Conservation (phyloP, 1,140 invertebrate species). For the Condylostylus longicornis region DNA sequence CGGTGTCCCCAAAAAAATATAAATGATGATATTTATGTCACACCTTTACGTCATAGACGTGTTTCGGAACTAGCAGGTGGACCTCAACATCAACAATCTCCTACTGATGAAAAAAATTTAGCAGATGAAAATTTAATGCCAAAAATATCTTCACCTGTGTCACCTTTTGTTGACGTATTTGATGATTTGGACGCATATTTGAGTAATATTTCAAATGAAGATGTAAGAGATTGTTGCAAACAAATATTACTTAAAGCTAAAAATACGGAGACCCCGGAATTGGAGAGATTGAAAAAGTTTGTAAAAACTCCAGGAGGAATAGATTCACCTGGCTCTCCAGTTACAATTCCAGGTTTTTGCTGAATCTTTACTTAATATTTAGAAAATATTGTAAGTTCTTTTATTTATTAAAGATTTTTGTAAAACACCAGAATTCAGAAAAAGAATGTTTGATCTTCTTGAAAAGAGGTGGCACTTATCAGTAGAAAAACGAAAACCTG, state of each 20-base stretch:
- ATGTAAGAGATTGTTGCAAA: conserved; percentile 20
- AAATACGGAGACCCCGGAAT: conserved; percentile 24
- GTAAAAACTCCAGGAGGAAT: too few relatives aligned
- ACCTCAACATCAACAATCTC: background rate
- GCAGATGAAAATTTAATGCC: background rate
- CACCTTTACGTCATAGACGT: conserved; percentile 22
- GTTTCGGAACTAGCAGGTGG: conserved; percentile 21
- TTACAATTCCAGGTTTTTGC: too few relatives aligned
- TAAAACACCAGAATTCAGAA: conserved; percentile 23
- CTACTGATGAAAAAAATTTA: conserved; percentile 3
- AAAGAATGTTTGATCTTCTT: conserved; percentile 26
- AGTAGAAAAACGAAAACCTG: conserved; percentile 19
- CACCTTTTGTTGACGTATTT: too few relatives aligned
- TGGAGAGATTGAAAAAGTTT: conserved; percentile 23
- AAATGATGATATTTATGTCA: conserved; percentile 9
- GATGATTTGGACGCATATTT: conserved; percentile 22
- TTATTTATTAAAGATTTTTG: too few relatives aligned
- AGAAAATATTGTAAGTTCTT: too few relatives aligned
- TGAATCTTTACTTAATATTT: too few relatives aligned
- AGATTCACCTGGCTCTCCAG: too few relatives aligned
- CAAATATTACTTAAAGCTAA: conserved; percentile 26
- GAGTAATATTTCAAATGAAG: conserved; percentile 16
- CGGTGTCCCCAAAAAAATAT: background rate
- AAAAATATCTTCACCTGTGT: too few relatives aligned
- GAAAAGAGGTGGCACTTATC: conserved; percentile 26